A percentile compares a stretch with the other conserved stretches of the same genome.
Conservation (phyloP, 2,113 vertebrate genomes). For the Marcusenius ussheri region DNA sequence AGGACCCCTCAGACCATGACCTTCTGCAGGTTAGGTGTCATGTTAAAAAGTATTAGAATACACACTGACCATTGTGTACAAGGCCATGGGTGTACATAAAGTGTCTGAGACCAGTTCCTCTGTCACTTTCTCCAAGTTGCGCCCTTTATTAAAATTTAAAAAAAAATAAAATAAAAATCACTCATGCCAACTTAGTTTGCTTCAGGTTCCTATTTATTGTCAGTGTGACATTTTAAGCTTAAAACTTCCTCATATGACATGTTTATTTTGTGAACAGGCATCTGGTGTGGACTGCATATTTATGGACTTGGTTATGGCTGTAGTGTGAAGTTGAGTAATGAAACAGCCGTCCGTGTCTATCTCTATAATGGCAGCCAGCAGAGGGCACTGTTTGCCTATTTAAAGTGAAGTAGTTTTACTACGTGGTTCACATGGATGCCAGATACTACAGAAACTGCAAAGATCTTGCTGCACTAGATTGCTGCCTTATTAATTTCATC, state of each 20-base stretch:
- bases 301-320: background rate
- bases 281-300: background rate
- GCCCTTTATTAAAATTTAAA: background rate
- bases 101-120: background rate
- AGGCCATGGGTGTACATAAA: background rate
- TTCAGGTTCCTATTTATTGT: background rate
- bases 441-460: background rate
- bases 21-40: slow-evolving; percentile 74
- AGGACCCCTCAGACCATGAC: slow-evolving; percentile 91
- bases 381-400: slow-evolving; percentile 14
- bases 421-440: background rate
- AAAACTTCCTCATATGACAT: background rate
- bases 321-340: background rate
- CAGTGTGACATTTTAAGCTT: background rate
- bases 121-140: background rate
- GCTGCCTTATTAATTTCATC: background rate
- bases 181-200: background rate
- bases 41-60: background rate
- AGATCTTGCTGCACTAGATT: background rate
- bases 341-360: background rate
- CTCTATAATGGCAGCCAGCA: slow-evolving; percentile 9
- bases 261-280: background rate
- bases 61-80: background rate
- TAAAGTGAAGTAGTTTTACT: background rate
- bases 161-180: background rate